Percentiles rank a stretch among this genome's conserved stretches.
These are phyloP conservation scores for Acleris cristana DNA, from an alignment of 2,888 invertebrate genomes.

Conservation along the genomic window DNA sequence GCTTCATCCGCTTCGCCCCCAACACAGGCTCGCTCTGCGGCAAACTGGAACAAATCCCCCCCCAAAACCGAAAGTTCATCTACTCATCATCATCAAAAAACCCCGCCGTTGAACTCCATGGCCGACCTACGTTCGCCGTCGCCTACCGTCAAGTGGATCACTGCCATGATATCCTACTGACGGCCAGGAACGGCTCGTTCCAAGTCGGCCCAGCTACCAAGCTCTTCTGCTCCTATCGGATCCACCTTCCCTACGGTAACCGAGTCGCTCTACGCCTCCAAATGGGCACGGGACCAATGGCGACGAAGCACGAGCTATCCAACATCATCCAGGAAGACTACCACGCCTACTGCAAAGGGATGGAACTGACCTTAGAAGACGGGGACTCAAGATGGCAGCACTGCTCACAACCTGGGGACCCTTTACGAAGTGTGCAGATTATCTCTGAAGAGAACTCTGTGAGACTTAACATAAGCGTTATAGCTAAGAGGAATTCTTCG, in stretches of 20 bases:
- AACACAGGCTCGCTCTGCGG: slow-evolving; percentile 85
- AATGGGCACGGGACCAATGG: slow-evolving; percentile 78
- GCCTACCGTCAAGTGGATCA: slow-evolving; percentile 87
- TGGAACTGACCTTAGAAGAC: slow-evolving; percentile 83
- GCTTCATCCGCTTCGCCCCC: slow-evolving; percentile 84
- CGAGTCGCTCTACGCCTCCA: slow-evolving; percentile 85
- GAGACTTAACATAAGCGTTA: slow-evolving; percentile 73
- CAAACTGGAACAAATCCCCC: slow-evolving; percentile 87
- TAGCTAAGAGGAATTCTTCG: slow-evolving; percentile 67
- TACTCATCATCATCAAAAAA: slow-evolving; percentile 81
- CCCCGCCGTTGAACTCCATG: slow-evolving; percentile 83
- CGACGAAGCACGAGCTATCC: slow-evolving; percentile 60
- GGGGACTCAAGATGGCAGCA: slow-evolving; percentile 84
- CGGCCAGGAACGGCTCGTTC: slow-evolving; percentile 86
- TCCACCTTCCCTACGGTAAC: slow-evolving; percentile 89
- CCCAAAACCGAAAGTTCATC: slow-evolving; percentile 81
- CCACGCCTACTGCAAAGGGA: slow-evolving; percentile 79
- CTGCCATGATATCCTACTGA: slow-evolving; percentile 88
- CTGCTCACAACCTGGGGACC: slow-evolving; percentile 84
- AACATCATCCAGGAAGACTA: slow-evolving; percentile 69
- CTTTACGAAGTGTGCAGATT: slow-evolving; percentile 83
- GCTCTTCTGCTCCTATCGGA: slow-evolving; percentile 86
- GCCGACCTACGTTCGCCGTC: slow-evolving; percentile 87
- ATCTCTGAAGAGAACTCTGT: slow-evolving; percentile 84
- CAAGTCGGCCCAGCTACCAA: slow-evolving; percentile 84